Evolutionary conservation across 2,797 vertebrate genomes (phyloP), one percentile per base, ranked within the genome.

Genomic region (Australoheros facetus): DNA sequence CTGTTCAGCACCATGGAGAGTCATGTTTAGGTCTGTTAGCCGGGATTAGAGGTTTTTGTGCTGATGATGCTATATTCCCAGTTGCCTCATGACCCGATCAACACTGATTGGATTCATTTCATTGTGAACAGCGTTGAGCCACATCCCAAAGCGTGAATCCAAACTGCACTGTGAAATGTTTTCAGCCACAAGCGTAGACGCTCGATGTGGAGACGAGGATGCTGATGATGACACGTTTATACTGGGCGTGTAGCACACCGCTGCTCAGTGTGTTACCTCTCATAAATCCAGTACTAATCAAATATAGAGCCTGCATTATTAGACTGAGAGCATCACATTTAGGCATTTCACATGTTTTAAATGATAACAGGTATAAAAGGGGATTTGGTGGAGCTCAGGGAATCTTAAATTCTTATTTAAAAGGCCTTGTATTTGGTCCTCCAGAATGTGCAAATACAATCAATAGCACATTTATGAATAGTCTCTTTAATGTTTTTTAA

Each of bases 1-100:
- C 84, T 5, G 19, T 93, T 94, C 90, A 93, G 92, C 83, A 93
- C 93, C 93, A 91, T 78, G 92, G 92, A 93, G 88, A 91, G 86
- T 93, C 93, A 88, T 37, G 71, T 48, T 83, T 53, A 55, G 78
- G 74, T 72, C 72, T 77, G 75, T 32, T 57, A 30, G 32, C 70
- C 54, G 39, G 72, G 71, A 73, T 89, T 72, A 37, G 21, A 55
- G 73, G 14, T 23, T 69, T 81, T 51, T 80, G 28, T 26, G 6
- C 12, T 70, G 74, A 62, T 77, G 30, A 71, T 69, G 75, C 48
- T 54, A 57, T 78, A 74, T 82, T 87, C 71, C 74, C 59, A 64
- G 28, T 8, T 55, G 13, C 23, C 72, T 72, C 66, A 39, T 78
- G 45, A 87, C 54, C 60, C 60, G 32, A 84, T 82, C 71, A 62